phyloP scores from a whole-genome alignment of 2,888 invertebrate species.

The Tenthredo mesomela region DNA sequence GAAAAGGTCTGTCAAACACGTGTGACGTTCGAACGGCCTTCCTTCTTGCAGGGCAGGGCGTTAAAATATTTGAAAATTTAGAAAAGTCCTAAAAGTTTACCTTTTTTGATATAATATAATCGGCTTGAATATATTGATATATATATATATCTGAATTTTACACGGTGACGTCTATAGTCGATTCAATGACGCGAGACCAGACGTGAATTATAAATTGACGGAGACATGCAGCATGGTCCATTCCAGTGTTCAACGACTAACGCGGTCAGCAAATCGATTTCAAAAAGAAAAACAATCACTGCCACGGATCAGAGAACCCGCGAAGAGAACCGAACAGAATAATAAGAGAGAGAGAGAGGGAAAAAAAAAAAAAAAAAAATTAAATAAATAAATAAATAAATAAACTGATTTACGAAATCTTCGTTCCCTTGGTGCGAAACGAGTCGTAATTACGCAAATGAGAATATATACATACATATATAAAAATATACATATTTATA shows the following conservation, averaged over 20 bases:
- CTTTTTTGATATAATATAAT: background rate
- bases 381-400: constrained; percentile 7
- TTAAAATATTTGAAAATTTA: no score
- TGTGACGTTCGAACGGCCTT: constrained; percentile 12
- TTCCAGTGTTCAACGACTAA: background rate
- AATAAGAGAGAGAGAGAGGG: background rate
- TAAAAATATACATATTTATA: background rate
- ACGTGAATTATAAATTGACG: constrained; percentile 4
- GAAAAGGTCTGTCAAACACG: constrained; percentile 35
- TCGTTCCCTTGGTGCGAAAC: constrained; percentile 13
- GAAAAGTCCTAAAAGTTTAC: background rate
- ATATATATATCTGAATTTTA: background rate
- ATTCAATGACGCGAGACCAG: constrained; percentile 10
- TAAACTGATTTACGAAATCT: constrained; percentile 39
- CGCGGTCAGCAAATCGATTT: constrained; percentile 45
- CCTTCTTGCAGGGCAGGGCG: no score
- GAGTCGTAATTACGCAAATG: constrained; percentile 23
- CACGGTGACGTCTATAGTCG: background rate
- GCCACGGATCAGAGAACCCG: constrained; percentile 29
- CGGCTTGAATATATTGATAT: background rate
- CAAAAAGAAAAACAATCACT: constrained; percentile 37
- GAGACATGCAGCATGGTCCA: background rate
- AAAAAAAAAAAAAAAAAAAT: background rate
- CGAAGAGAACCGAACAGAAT: background rate
- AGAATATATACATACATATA: background rate